These are phyloP conservation scores for Bombyx mandarina DNA, from an alignment of 1,140 invertebrate genomes.

Conservation along the genomic window DNA sequence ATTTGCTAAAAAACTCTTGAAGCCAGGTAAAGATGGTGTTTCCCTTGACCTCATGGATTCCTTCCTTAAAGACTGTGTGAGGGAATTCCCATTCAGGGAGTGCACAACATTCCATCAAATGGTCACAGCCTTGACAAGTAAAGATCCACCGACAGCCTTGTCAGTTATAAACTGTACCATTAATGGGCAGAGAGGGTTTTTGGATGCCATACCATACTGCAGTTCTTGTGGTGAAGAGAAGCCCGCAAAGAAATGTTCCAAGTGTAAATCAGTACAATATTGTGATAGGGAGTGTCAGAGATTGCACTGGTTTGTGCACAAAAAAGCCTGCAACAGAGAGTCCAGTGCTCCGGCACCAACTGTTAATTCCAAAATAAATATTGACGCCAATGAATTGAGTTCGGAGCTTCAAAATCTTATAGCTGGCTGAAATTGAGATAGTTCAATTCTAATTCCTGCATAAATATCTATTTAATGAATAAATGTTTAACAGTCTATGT, in stretches of 20 bases:
- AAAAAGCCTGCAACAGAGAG: constrained; percentile 83
- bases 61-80: constrained; percentile 86
- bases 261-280: constrained; percentile 94
- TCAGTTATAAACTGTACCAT: constrained; percentile 87
- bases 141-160: constrained; percentile 77
- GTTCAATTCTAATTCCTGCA: no score
- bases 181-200: constrained; percentile 88
- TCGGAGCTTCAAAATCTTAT: constrained; percentile 63
- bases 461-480: no score
- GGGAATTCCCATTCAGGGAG: constrained; percentile 90
- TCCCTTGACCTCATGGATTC: constrained; percentile 85
- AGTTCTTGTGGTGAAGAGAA: constrained; percentile 91
- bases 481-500: no score
- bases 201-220: constrained; percentile 82
- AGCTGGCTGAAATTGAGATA: constrained; percentile 30
- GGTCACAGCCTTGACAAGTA: constrained; percentile 80
- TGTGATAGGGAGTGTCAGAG: constrained; percentile 95
- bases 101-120: constrained; percentile 89
- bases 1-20: constrained; percentile 82
- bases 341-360: constrained; percentile 44
- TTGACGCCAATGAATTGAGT: constrained; percentile 61
- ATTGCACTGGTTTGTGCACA: constrained; percentile 96
- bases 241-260: constrained; percentile 93
- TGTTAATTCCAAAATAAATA: constrained; percentile 37
- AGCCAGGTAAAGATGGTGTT: constrained; percentile 81